Evolutionary conservation across 35 echinoderm and acorn worm species (phyloP).

Genomic region (Stichopus chloronotus): DNA sequence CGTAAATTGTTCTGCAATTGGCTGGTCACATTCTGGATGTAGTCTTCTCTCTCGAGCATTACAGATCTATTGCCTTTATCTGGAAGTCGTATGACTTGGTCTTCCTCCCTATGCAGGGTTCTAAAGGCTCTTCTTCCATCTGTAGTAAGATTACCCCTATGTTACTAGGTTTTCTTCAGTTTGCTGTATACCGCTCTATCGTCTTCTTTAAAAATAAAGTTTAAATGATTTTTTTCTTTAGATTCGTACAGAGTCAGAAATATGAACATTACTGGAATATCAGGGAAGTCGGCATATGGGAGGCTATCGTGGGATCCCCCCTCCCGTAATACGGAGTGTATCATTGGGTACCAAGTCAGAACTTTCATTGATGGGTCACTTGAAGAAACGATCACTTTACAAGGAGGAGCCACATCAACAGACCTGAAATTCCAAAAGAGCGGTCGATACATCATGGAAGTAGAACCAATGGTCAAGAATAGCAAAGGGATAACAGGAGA

Average conservation of each 20-base stretch:
- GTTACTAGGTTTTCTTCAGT: no score
- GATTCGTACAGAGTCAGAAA: neutral
- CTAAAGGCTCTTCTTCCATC: no score
- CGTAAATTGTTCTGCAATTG: no score
- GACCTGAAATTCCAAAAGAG: neutral
- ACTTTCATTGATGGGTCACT: neutral
- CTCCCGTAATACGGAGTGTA: neutral
- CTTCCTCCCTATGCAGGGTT: no score
- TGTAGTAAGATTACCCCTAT: no score
- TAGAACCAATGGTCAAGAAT: neutral
- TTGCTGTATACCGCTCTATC: no score
- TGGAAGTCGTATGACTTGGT: no score
- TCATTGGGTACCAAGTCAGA: neutral
- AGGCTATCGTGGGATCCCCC: neutral
- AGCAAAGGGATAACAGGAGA: neutral
- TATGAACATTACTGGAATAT: neutral
- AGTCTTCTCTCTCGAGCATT: no score
- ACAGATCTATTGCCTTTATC: no score
- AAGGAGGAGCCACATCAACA: neutral
- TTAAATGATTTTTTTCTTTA: no score
- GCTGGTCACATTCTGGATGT: no score
- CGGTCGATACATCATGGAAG: neutral
- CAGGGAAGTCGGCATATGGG: neutral
- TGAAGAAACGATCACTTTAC: neutral
- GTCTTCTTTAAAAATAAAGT: no score